Evolutionary conservation across 2,888 invertebrate species (phyloP), one percentile per base, ranked within the genome.

Genomic region (Nomada lathburiana): DNA sequence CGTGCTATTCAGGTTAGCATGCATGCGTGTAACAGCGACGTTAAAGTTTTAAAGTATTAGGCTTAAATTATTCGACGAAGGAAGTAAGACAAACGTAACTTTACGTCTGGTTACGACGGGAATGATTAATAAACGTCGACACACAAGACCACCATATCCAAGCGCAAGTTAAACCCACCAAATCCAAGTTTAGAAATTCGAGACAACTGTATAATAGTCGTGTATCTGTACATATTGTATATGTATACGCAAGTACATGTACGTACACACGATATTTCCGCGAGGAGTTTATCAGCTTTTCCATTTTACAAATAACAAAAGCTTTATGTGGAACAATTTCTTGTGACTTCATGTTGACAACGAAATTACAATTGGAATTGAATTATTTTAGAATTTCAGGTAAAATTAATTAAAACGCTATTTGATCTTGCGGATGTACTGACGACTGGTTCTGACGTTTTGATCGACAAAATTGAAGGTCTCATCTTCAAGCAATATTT

Each of bases 111-210:
- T 16, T 36, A 60, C 29, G 52, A 52, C n/a, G 18, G 50, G 11
- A 62, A 69, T 29, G 52, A 60, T 75, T 69, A 75, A 60, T 69
- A 75, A 69, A 53, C n/a, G 60, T 42, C 44, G 2, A 26, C 26
- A 13, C 55, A 57, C 26, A 42, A n/a, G 47, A 60, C 16, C 16
- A 42, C 13, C 18, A 26, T 26, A 36, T 26, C 50, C 26, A 60
- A 60, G 26, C 26, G 60, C 13, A 60, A 52, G 60, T 69, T 60
- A 69, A 75, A 69, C 23, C 26, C 23, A n/a, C 16, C 4, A 23
- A n/a, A 50, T n/a, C 16, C n/a, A 53, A 29, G 60, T 62, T 60
- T 16, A 2, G 42, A 53, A 75, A 50, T 69, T 69, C 44, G 16
- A n/a, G 57, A 13, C 26, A 42, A 11, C 23, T 53, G 20, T 53